Base-by-base conservation (phyloP, 1,140 invertebrate genomes). In the Rhyzopertha dominica region DNA sequence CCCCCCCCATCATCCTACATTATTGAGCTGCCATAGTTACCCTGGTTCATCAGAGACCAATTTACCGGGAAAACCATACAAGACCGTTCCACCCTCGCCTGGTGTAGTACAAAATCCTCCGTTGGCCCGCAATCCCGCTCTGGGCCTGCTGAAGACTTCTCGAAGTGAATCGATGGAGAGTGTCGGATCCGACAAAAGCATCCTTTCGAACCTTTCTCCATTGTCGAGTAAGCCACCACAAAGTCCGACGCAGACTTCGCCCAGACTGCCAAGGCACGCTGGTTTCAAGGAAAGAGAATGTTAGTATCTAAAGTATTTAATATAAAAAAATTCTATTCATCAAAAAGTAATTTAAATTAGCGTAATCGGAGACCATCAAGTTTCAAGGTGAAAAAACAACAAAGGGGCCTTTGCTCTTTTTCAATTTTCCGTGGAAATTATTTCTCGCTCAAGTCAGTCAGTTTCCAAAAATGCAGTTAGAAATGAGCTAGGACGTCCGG, bases 171-270 rank as follows among this genome's bases (percentile, higher is more conserved):
- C 43, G 4, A 37, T 19, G 5, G 48, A 44, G 24, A 44, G 44
- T 29, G 23, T 44, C 9, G 31, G 24, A 14, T 49, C 51, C 5
- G 46, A 45, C 5, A 52, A 51, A 29, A 37, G 20, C 13, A 24
- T 41, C 4, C 35, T 63, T n/a, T 17, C 50, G 4, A 51, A 35
- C 31, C 41, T 62, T 16, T 42, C 52, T 18, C 51, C 57, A 0
- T 39, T 65, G 13, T 30, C 53, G 5, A 49, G 49, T 7, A 68
- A 68, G 49, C 66, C 66, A 10, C 66, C 66, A 0, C 66, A 68
- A 41, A 65, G 64, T 49, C 66, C 66, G 1, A 68, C 64, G 4
- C 63, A 65, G 26, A 64, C 64, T 4, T 63, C 62, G 3, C 60
- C 66, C 0, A 46, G 65, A n/a, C 41, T 59, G n/a, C 26, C 53